Evolutionary conservation across 1,140 invertebrate genomes (phyloP), one percentile per base, ranked within the genome.

Genomic region (Drosophila rhopaloa): DNA sequence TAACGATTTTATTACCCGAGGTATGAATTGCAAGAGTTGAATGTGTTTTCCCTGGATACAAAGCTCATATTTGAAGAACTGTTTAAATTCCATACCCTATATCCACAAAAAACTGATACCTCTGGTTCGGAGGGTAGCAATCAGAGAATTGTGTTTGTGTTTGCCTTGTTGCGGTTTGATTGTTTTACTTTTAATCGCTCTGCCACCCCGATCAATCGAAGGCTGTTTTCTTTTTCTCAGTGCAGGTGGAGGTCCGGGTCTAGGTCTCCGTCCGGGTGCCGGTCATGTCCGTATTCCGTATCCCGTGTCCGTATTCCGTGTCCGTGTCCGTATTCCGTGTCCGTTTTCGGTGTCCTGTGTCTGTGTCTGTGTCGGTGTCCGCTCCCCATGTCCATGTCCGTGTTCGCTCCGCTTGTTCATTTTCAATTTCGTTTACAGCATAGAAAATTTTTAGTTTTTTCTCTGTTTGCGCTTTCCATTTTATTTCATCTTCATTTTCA

Each of bases 401-500:
- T 76, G 72, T 76, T 76, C 72, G 72, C 71, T 76, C 50, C 50
- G 55, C 72, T 81, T 81, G 78, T 73, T 72, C 73, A 81, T 81
- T 76, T 81, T 81, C 79, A 76, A 72, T 81, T 81, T 81, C 73
- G 67, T 79, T 79, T 78, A 68, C 76, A 78, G 76, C 74, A 77
- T 70, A 70, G 58, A 71, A 61, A 63, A 70, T 50, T 59, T 71
- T 66, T 44, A 35, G 51, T 57, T 50, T 77, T 66, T 54, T 35
- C 27, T 27, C 27, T 76, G 44, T 62, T 63, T 70, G 46, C 47
- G 58, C 47, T 81, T 81, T 72, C 67, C 67, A 81, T 81, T 81
- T 81, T 74, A 79, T 77, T 81, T 81, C 79, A 81, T 81, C 74
- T 81, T 81, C 72, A 81, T 81, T 73, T 81, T 81, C 72, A 81